A percentile compares a stretch with the other conserved stretches of the same genome.
Evolutionary conservation across 2,113 vertebrate genomes (phyloP).

Genomic region (Rissa tridactyla): DNA sequence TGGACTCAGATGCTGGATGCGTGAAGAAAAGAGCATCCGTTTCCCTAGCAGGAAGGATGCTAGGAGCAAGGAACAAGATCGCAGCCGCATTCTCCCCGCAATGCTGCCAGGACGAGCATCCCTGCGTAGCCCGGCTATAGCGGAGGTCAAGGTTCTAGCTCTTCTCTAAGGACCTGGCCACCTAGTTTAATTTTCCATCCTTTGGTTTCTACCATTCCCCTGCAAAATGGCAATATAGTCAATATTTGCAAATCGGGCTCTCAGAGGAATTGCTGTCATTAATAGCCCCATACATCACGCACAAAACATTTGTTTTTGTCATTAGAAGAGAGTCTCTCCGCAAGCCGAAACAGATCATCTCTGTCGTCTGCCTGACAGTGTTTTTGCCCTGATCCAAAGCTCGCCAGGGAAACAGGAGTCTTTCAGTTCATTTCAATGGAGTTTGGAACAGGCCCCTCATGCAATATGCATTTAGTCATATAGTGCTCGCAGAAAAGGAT

Average conservation of each 20-base stretch:
- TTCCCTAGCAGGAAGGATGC: not conserved
- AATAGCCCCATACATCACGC: not conserved
- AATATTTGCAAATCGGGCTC: slow-evolving; percentile 33
- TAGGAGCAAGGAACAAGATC: accelerated
- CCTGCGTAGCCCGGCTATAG: accelerated
- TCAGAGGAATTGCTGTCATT: not conserved
- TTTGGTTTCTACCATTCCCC: not conserved
- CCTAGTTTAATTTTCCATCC: not conserved
- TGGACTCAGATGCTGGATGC: accelerated
- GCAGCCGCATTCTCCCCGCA: accelerated
- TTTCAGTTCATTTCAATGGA: slow-evolving; percentile 30
- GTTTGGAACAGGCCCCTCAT: slow-evolving; percentile 53
- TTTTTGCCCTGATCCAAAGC: not conserved
- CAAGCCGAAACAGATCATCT: not conserved
- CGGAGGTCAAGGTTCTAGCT: not conserved
- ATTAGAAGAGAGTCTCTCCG: not conserved
- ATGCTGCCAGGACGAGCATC: not conserved
- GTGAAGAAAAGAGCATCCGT: not conserved
- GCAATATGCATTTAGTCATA: slow-evolving; percentile 66
- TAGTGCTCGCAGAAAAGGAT: slow-evolving; percentile 48
- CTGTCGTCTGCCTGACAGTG: not conserved
- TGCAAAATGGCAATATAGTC: not conserved
- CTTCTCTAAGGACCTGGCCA: not conserved
- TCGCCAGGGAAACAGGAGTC: not conserved
- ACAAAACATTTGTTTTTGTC: slow-evolving; percentile 48